phyloP scores from a whole-genome alignment of 92 coral and sea anemone genomes.

The Heteractis magnifica region DNA sequence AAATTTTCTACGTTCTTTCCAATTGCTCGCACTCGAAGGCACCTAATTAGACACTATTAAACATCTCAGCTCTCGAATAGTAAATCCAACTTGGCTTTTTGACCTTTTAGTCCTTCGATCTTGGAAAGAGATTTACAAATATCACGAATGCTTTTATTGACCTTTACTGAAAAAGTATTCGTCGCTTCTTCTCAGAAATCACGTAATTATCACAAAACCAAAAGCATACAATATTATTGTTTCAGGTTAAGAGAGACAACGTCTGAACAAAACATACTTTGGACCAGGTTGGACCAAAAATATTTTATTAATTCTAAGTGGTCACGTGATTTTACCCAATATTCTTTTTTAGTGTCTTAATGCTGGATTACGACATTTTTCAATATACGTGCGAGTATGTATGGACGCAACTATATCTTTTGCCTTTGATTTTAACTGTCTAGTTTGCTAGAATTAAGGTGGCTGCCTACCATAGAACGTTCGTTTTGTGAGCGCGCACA shows the following conservation, averaged over 20 bases:
- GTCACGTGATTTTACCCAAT: neutral
- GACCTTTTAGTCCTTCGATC: conserved; percentile 8
- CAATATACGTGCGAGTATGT: neutral
- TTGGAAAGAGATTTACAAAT: conserved; percentile 4
- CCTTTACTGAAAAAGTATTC: neutral
- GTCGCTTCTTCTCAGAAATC: neutral
- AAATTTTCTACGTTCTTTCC: neutral
- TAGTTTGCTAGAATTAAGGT: neutral
- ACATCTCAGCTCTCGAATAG: neutral
- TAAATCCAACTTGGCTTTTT: neutral
- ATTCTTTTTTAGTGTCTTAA: neutral
- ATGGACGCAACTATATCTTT: neutral
- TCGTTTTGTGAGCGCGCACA: too few relatives aligned
- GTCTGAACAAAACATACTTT: neutral
- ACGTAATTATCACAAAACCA: neutral
- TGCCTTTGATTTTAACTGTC: neutral
- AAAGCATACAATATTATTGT: neutral
- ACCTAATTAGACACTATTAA: neutral
- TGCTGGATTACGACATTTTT: neutral
- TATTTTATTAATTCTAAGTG: neutral
- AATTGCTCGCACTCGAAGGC: neutral
- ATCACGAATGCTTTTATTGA: neutral
- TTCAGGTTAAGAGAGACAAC: neutral
- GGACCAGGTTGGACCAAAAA: neutral
- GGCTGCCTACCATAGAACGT: neutral